A percentile compares a stretch with the other conserved stretches of the same genome.
Conservation (phyloP, 2,797 vertebrate species). For the Aeoliscus strigatus region DNA sequence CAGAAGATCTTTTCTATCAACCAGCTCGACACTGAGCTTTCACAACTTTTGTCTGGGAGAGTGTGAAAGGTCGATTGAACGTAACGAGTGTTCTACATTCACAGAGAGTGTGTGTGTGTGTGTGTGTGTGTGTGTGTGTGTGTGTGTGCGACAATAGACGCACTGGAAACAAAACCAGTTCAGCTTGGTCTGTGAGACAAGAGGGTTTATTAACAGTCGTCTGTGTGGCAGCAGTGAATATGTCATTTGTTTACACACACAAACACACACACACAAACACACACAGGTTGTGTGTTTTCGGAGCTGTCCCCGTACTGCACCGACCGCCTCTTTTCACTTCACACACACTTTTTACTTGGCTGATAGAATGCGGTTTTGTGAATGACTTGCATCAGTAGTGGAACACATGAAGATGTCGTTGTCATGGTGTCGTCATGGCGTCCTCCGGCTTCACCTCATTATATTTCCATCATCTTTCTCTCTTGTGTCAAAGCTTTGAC, state of each 20-base stretch:
- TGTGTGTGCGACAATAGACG: slow-evolving; percentile 16
- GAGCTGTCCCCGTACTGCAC: slow-evolving; percentile 42
- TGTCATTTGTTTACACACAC: background rate
- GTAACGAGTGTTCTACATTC: slow-evolving; percentile 19
- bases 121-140: too few species aligned
- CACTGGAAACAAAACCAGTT: slow-evolving; percentile 32
- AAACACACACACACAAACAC: slow-evolving; percentile 1
- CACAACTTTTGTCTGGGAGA: background rate
- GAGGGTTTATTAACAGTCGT: slow-evolving; percentile 42
- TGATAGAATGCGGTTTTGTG: slow-evolving; percentile 41
- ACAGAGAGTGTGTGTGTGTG: slow-evolving; percentile 16
- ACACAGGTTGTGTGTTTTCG: slow-evolving; percentile 35
- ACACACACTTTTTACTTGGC: too few species aligned
- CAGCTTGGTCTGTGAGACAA: slow-evolving; percentile 36
- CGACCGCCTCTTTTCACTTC: too few species aligned
- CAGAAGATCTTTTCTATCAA: too few species aligned
- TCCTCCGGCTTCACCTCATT: slow-evolving; percentile 32
- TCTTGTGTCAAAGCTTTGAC: slow-evolving; percentile 23
- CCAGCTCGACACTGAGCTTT: background rate
- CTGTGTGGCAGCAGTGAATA: slow-evolving; percentile 35
- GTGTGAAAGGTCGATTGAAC: too few species aligned
- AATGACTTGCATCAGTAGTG: slow-evolving; percentile 33
- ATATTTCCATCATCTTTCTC: slow-evolving; percentile 22
- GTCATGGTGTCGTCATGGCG: slow-evolving; percentile 20
- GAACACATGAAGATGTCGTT: slow-evolving; percentile 21